Base-by-base conservation (phyloP, 2,888 invertebrate species). In the Lottia gigantea region DNA sequence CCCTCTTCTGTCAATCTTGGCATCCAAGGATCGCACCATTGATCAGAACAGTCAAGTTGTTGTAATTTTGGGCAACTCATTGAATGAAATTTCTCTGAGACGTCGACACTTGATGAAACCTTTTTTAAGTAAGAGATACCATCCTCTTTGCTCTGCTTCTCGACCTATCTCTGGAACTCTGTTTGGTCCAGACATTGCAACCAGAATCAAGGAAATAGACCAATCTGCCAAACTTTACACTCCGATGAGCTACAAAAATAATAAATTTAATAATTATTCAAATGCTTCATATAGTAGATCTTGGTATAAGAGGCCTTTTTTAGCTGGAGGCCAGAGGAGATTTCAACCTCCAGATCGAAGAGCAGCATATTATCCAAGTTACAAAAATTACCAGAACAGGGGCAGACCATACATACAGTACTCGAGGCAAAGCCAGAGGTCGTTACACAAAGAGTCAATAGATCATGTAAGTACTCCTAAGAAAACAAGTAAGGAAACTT, bases 261-360 rank as follows among this genome's bases (percentile, higher is more conserved):
- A 49, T n/a, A 49, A 14, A 49, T 16, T 8, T 49, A 15, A 49
- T 49, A 49, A 49, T 16, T 15, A 49, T 49, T 12, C 49, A 49
- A n/a, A 49, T 49, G 14, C 31, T 31, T 49, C 49, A 15, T 49
- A 15, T 49, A 19, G 16, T 19, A 49, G 49, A 14, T 12, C 49
- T n/a, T 49, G 49, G 49, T 15, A 12, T 49, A 49, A 49, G 19
- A 49, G 14, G 2, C 49, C 49, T 49, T 49, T 49, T 49, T 49
- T 49, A 49, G 49, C 12, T 12, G 49, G 49, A 49, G 49, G 49
- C 49, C 49, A 49, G 49, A 49, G 49, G 49, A 49, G 49, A 7
- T 49, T 12, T 49, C 49, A 12, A 49, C 49, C 49, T 49, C 49
- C 49, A 49, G 49, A 49, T 49, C n/a, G 49, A 7, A 49, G 49